Conservation (phyloP, 2,888 invertebrate species). For the Clusia tigrina region DNA sequence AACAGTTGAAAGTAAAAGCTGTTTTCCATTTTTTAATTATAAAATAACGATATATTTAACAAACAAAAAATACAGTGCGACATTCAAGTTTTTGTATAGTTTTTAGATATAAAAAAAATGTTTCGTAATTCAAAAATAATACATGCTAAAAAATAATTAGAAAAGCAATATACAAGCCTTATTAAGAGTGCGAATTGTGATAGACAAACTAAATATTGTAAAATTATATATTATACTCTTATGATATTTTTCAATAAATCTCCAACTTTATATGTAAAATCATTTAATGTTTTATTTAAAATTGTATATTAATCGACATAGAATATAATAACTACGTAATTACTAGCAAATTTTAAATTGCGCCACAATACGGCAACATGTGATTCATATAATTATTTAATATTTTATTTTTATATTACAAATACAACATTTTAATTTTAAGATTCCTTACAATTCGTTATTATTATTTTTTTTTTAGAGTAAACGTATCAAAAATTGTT, state of each 20-base stretch:
- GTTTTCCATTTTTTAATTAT: too few species aligned
- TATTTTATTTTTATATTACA: too few species aligned
- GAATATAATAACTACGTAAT: neutral
- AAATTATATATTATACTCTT: neutral
- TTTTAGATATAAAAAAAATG: neutral
- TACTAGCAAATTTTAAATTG: neutral
- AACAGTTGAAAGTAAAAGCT: too few species aligned
- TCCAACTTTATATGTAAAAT: neutral
- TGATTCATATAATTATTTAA: neutral
- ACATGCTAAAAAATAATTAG: neutral
- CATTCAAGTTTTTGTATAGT: neutral
- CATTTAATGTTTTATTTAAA: neutral
- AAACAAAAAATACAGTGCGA: constrained; percentile 49
- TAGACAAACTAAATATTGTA: neutral
- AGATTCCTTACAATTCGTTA: too few species aligned
- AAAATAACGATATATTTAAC: constrained; percentile 59
- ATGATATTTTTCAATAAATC: too few species aligned
- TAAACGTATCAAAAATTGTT: constrained; percentile 37
- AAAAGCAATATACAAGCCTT: neutral
- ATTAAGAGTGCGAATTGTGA: neutral
- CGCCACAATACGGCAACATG: neutral
- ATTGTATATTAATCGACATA: neutral
- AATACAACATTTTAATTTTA: neutral
- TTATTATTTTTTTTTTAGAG: too few species aligned
- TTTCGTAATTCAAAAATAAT: too few species aligned